Evolutionary conservation across 2,113 vertebrate species (phyloP).

Genomic region (Lasiurus borealis): DNA sequence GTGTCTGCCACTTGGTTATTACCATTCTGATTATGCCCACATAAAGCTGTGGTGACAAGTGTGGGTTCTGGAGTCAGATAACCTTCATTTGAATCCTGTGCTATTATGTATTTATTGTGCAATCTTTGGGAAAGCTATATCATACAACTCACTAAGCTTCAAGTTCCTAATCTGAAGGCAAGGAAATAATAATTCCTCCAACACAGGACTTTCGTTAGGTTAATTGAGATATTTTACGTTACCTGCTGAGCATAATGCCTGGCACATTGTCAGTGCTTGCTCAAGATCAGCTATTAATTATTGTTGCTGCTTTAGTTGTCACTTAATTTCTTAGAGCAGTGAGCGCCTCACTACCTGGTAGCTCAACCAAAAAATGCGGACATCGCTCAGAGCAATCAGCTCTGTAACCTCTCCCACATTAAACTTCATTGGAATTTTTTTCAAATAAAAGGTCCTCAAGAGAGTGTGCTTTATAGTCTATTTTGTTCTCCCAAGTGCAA

Average conservation of each 20-base stretch:
- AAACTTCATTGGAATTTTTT: not conserved
- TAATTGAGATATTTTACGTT: not conserved
- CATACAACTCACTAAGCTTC: slow-evolving; percentile 28
- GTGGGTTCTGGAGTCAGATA: not conserved
- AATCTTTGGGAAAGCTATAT: not conserved
- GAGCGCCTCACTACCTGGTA: not conserved
- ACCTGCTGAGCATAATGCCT: not conserved
- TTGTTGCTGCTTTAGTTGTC: not conserved
- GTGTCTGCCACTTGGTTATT: not conserved
- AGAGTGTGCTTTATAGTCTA: not conserved
- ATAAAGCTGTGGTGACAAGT: not conserved
- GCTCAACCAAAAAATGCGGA: not conserved
- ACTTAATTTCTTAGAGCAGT: slow-evolving; percentile 7
- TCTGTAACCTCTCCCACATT: not conserved
- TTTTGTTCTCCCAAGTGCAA: slow-evolving; percentile 36
- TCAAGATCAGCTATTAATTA: not conserved
- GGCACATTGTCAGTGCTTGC: not conserved
- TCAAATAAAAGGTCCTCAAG: not conserved
- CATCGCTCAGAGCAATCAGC: not conserved
- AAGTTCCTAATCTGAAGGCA: not conserved
- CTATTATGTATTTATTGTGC: not conserved
- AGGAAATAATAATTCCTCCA: slow-evolving; percentile 18
- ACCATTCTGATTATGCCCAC: not conserved
- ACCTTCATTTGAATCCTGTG: not conserved
- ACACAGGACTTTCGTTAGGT: not conserved